phyloP scores from a whole-genome alignment of 2,113 vertebrate genomes.

The Alligator sinensis region DNA sequence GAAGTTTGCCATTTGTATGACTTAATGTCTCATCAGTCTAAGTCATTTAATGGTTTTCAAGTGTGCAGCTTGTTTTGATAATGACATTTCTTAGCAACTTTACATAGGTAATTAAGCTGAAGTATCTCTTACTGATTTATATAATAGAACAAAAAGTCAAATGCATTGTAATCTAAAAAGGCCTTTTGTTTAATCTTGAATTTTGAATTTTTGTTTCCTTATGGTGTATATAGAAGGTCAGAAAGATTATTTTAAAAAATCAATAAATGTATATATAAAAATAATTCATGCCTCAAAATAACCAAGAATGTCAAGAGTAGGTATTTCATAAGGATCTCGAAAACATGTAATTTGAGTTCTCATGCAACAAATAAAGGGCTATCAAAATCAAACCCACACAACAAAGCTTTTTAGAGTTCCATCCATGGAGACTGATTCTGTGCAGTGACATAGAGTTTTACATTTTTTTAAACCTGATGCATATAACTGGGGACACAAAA shows the following conservation, averaged over 20 bases:
- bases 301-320: neutral
- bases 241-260: neutral
- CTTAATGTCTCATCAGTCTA: slow-evolving; percentile 3
- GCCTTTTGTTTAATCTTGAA: neutral
- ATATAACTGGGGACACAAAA: neutral
- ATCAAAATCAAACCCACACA: neutral
- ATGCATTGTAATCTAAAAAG: neutral
- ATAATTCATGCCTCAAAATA: neutral
- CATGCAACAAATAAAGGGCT: neutral
- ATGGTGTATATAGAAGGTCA: neutral
- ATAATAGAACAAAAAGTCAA: neutral
- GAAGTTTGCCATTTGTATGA: neutral
- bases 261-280: neutral
- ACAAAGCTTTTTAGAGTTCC: neutral
- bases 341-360: neutral
- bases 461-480: neutral
- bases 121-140: neutral
- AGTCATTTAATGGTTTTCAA: slow-evolving; percentile 10
- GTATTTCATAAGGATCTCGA: neutral
- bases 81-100: neutral
- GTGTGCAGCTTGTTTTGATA: neutral
- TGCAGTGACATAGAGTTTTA: neutral
- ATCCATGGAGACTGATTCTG: neutral
- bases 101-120: neutral
- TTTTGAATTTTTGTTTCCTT: neutral